Percentiles rank a stretch among this genome's conserved stretches.
Evolutionary conservation across 2,888 invertebrate species (phyloP).

Genomic region (Drymonia ruficornis): DNA sequence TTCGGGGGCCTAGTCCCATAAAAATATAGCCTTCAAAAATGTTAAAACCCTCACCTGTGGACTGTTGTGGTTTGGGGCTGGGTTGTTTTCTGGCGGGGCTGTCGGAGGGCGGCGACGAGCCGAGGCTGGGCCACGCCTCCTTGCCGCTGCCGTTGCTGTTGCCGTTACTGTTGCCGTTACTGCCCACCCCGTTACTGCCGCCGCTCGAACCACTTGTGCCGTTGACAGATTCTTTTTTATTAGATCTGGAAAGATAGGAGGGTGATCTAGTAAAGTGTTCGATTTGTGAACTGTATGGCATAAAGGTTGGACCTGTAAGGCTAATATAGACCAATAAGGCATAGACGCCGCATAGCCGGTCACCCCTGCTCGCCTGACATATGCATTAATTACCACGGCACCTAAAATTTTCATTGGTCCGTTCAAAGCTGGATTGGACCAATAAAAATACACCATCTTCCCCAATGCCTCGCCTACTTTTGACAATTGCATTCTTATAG

Average conservation of each 20-base stretch:
- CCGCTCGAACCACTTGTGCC: slow-evolving; percentile 48
- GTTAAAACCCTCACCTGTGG: slow-evolving; percentile 46
- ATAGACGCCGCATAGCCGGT: too few relatives aligned
- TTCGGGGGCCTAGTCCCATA: too few relatives aligned
- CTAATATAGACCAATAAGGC: too few relatives aligned
- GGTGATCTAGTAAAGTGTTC: background rate
- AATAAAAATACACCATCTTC: too few relatives aligned
- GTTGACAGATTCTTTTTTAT: slow-evolving; percentile 63
- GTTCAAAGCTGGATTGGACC: too few relatives aligned
- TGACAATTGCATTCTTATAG: too few relatives aligned
- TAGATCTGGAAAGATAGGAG: slow-evolving; percentile 62
- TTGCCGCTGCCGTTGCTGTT: slow-evolving; percentile 81
- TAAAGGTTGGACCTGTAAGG: too few relatives aligned
- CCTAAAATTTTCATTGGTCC: too few relatives aligned
- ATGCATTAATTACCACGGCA: too few relatives aligned
- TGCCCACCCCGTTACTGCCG: slow-evolving; percentile 45
- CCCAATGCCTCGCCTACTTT: too few relatives aligned
- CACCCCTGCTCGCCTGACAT: too few relatives aligned
- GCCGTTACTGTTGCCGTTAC: slow-evolving; percentile 81
- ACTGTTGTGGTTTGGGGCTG: slow-evolving; percentile 71
- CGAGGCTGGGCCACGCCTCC: slow-evolving; percentile 91
- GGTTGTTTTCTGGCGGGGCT: slow-evolving; percentile 69
- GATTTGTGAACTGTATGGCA: background rate
- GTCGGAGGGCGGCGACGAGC: slow-evolving; percentile 81
- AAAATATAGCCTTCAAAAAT: too few relatives aligned